Evolutionary conservation across 2,113 vertebrate species (phyloP), one percentile per base, ranked within the genome.

Genomic region (Mobula hypostoma): DNA sequence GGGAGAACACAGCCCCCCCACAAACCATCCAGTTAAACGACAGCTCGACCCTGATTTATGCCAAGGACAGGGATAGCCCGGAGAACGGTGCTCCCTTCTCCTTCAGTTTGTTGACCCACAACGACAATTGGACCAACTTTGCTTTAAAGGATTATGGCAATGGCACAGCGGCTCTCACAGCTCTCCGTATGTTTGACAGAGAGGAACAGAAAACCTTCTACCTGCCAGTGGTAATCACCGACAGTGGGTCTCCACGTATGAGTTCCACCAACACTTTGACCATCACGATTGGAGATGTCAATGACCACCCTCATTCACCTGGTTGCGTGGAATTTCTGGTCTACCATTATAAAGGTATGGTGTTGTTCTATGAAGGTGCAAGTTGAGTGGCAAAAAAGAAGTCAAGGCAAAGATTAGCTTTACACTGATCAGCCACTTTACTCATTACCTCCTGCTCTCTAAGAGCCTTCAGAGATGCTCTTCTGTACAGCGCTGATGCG

Each of bases 201-300:
- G 98, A 98, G 94, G 95, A 95, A 19, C 97, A 98, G 94, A 98
- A 97, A 94, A 96, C 95, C 1, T 98, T 98, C 95, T 95, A 96
- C 94, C 96, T 98, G 83, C 97, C 97, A 1, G 95, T 98, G 79
- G 95, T 98, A 94, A 98, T 98, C 96, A 97, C 96, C 0, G 98
- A 98, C 96, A 98, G 98, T 0, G 98, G 98, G 40, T 96, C 95
- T 94, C 98, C 98, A 0, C 97, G 97, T 0, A 96, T 98, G 97
- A 98, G 97, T 95, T 97, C 98, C 94, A 98, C 98, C 94, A 96
- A 95, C 96, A 98, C 97, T 0, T 95, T 98, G 79, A 98, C 97
- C 0, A 96, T 98, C 6, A 95, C 96, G 85, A 97, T 98, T 0
- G 98, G 98, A 0, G 98, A 98, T 96, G 96, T 96, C 58, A 98